phyloP scores from a whole-genome alignment of 2,888 invertebrate genomes.

The Hedychridium roseum region DNA sequence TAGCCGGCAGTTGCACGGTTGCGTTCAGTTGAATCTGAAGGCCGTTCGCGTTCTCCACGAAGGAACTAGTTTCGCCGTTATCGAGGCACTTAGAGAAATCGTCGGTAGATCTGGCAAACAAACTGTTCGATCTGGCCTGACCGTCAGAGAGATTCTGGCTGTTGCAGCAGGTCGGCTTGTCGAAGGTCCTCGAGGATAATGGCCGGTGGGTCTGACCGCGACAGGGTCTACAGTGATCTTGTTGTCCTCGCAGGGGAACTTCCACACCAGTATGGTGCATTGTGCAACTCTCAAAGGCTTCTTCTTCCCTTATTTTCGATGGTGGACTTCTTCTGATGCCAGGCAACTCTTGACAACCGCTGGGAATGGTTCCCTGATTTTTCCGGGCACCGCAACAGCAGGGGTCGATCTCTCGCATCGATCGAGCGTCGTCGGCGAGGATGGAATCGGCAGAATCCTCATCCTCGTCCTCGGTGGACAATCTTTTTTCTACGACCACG shows the following conservation, averaged over 20 bases:
- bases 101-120: neutral
- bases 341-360: constrained; percentile 56
- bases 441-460: neutral
- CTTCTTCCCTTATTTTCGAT: too few relatives aligned
- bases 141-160: constrained; percentile 20
- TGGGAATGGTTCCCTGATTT: constrained; percentile 28
- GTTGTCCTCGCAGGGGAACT: too few relatives aligned
- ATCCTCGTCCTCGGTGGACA: constrained; percentile 25
- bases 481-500: constrained; percentile 38
- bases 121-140: constrained; percentile 2
- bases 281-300: too few relatives aligned
- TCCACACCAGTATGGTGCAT: too few relatives aligned
- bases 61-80: constrained; percentile 19
- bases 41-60: constrained; percentile 18
- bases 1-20: constrained; percentile 53
- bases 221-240: too few relatives aligned
- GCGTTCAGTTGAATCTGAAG: constrained; percentile 57
- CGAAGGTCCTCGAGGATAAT: too few relatives aligned
- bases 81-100: neutral
- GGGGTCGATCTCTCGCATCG: neutral
- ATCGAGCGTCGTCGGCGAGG: neutral
- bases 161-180: constrained; percentile 25
- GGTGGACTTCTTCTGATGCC: constrained; percentile 39
- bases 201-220: too few relatives aligned
- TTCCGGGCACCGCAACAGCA: neutral